phyloP scores from a whole-genome alignment of 2,113 vertebrate genomes.

The Uria aalge region DNA sequence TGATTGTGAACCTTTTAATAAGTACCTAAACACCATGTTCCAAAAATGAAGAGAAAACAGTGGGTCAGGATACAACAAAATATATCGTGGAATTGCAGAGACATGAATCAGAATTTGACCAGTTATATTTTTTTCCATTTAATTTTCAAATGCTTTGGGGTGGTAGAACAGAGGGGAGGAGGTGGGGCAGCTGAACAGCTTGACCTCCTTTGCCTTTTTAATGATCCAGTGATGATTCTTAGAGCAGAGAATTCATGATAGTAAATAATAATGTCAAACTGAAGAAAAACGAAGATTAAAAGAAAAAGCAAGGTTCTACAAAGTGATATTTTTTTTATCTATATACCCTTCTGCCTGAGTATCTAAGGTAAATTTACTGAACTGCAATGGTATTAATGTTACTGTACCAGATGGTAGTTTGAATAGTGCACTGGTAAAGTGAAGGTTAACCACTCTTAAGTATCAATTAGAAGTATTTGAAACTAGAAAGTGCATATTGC shows the following conservation, averaged over 20 bases:
- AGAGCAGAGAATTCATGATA: background rate
- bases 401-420: background rate
- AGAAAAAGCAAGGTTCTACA: background rate
- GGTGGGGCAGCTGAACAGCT: background rate
- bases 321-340: background rate
- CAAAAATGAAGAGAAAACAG: background rate
- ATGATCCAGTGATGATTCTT: background rate
- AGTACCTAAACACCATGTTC: background rate
- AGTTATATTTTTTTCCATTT: background rate
- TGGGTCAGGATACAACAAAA: background rate
- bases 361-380: background rate
- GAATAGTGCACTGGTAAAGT: background rate
- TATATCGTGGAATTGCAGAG: background rate
- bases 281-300: background rate
- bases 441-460: background rate
- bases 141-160: background rate
- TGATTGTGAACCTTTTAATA: background rate
- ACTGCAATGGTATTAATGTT: background rate
- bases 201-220: background rate
- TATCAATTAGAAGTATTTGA: background rate
- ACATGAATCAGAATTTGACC: background rate
- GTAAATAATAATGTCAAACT: background rate
- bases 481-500: background rate
- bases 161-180: background rate
- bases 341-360: background rate